These are phyloP conservation scores for Verasper variegatus DNA, from an alignment of 2,113 vertebrate genomes.

Conservation along the genomic window DNA sequence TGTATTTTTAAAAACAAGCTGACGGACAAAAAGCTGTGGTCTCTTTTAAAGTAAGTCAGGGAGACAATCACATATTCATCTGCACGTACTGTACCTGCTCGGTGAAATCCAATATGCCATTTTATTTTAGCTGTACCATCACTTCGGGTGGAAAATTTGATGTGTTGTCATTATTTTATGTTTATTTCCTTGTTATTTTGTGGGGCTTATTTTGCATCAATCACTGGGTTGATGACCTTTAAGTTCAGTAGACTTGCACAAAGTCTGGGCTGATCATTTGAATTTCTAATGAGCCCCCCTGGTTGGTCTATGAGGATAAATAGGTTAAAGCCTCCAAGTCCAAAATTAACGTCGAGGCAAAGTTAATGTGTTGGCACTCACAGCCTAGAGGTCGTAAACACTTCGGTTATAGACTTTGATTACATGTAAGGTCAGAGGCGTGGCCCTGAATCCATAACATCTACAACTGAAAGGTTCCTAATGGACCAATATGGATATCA, in stretches of 20 bases:
- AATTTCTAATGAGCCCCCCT: background rate
- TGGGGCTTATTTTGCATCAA: too few relatives aligned
- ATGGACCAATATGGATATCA: slow-evolving; percentile 22
- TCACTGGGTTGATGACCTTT: background rate
- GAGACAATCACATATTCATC: slow-evolving; percentile 48
- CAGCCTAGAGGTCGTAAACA: slow-evolving; percentile 10
- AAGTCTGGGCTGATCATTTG: background rate
- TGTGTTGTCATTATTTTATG: background rate
- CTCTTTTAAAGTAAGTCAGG: slow-evolving; percentile 8
- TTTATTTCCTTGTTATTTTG: slow-evolving; percentile 1
- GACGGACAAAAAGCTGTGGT: background rate
- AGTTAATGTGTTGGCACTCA: slow-evolving; percentile 37
- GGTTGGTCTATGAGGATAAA: background rate
- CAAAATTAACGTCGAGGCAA: background rate
- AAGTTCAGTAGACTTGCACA: background rate
- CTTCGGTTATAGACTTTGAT: slow-evolving; percentile 6
- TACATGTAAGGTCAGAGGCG: slow-evolving; percentile 34
- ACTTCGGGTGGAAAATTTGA: background rate
- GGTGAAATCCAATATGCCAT: background rate
- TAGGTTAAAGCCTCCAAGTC: background rate
- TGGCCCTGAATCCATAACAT: slow-evolving; percentile 14
- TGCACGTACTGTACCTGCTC: slow-evolving; percentile 7
- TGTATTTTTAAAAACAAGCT: background rate
- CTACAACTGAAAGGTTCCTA: background rate
- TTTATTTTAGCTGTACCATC: background rate